A percentile compares a stretch with the other conserved stretches of the same genome.
Evolutionary conservation across 2,888 invertebrate species (phyloP).

Genomic region (Dicranocentrus wangi): DNA sequence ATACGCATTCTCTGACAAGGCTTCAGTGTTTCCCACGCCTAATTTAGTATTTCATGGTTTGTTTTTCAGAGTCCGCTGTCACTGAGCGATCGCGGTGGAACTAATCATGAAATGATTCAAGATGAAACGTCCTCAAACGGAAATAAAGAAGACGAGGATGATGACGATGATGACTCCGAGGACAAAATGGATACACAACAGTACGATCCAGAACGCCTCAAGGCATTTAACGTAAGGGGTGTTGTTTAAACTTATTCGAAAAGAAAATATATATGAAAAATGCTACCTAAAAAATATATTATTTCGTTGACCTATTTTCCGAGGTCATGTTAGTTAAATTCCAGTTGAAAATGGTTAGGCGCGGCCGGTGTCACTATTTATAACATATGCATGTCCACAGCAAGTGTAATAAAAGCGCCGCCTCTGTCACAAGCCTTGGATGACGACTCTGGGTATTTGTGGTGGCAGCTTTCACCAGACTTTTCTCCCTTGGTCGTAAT

Average conservation of each 20-base stretch:
- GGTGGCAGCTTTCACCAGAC: conserved; percentile 46
- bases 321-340: too few species aligned
- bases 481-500: conserved; percentile 37
- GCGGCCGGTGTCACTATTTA: too few species aligned
- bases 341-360: too few species aligned
- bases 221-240: conserved; percentile 92
- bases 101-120: conserved; percentile 82
- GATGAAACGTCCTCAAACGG: conserved; percentile 93
- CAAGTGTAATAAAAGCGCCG: not conserved
- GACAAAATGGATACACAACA: conserved; percentile 91
- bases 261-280: too few species aligned
- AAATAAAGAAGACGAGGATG: conserved; percentile 86
- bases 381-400: too few species aligned
- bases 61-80: conserved; percentile 81
- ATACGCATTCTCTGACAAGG: too few species aligned
- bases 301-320: too few species aligned
- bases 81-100: conserved; percentile 77
- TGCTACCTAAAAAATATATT: too few species aligned
- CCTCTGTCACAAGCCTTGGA: conserved; percentile 2
- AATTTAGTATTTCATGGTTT: too few species aligned
- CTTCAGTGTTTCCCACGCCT: too few species aligned
- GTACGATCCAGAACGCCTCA: conserved; percentile 93
- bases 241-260: too few species aligned
- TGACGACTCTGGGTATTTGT: conserved; percentile 1
- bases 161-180: conserved; percentile 93